Evolutionary conservation across 2,113 vertebrate genomes (phyloP), one percentile per base, ranked within the genome.

Genomic region (Sander lucioperca): DNA sequence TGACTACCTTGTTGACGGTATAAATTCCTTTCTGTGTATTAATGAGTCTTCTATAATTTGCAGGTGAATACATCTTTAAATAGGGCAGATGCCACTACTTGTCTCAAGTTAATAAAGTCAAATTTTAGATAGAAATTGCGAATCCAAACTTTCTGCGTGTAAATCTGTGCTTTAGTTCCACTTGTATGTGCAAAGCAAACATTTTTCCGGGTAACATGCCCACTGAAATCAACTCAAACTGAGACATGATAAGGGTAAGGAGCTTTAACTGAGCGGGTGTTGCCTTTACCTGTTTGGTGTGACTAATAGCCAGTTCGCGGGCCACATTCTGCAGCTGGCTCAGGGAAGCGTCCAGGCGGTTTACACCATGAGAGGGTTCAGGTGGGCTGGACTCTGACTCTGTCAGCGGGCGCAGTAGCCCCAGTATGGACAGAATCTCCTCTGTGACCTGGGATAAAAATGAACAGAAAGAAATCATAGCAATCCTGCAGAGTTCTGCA

Each of bases 391-490:
- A 58, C 25, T 80, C 70, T 0, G 69, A 25, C 1, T 91, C 86
- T 0, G 91, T 92, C 56, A 96, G 92, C 0, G 93, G 93, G 8
- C 83, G 75, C 53, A 96, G 90, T 74, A 95, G 89, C 78, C 90
- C 79, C 76, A 96, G 83, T 58, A 95, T 59, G 9, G 93, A 95
- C 85, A 92, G 78, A 51, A 96, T 74, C 78, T 96, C 94, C 62
- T 94, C 91, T 48, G 92, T 94, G 53, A 96, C 94, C 95, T 96
- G 80, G 0, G 39, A 54, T 3, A 12, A 25, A 63, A 36, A 68
- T 9, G 0, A 63, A 6, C 0, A 11, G 6, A 51, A 30, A 36
- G 1, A 58, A 36, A 10, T n/a, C 0, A 21, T 3, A 18, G 21
- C 3, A 16, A 50, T 53, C 68, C 18, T 23, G 47, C 53, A 23